phyloP scores from a whole-genome alignment of 2,888 invertebrate genomes.

The Mesoligia furuncula region DNA sequence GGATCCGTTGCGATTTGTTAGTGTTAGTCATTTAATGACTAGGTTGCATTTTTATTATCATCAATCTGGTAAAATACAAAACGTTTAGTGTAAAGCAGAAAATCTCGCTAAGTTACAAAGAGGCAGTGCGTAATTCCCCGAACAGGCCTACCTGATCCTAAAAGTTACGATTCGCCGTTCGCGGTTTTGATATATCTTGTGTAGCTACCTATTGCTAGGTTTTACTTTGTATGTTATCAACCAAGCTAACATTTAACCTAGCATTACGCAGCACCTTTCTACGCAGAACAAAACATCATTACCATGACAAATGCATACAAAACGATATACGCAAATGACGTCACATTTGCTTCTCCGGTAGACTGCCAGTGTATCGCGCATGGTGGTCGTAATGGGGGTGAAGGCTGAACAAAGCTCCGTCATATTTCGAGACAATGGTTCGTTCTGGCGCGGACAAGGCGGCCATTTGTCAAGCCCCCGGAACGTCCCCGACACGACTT shows the following conservation, averaged over 20 bases:
- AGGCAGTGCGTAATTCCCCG: background rate
- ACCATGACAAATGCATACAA: conserved; percentile 38
- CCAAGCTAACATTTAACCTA: background rate
- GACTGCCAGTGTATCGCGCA: conserved; percentile 47
- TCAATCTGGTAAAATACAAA: background rate
- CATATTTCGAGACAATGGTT: conserved; percentile 72
- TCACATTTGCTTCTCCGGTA: conserved; percentile 45
- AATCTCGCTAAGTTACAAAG: background rate
- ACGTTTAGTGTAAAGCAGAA: background rate
- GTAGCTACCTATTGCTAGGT: background rate
- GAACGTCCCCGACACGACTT: conserved; percentile 49
- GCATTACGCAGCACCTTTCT: background rate
- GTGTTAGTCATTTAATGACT: background rate
- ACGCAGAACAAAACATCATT: conserved; percentile 4
- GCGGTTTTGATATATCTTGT: background rate
- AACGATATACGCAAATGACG: conserved; percentile 46
- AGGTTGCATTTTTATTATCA: background rate
- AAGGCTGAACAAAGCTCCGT: conserved; percentile 68
- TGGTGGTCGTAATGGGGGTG: conserved; percentile 50
- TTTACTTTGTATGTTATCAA: background rate
- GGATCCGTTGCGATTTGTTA: background rate
- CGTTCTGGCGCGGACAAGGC: conserved; percentile 64
- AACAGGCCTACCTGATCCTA: background rate
- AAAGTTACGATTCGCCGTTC: background rate
- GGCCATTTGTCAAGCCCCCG: conserved; percentile 69